Percentiles rank a stretch among this genome's conserved stretches.
Evolutionary conservation across 2,797 vertebrate species (phyloP).

Genomic region (Cheracebus regulus): DNA sequence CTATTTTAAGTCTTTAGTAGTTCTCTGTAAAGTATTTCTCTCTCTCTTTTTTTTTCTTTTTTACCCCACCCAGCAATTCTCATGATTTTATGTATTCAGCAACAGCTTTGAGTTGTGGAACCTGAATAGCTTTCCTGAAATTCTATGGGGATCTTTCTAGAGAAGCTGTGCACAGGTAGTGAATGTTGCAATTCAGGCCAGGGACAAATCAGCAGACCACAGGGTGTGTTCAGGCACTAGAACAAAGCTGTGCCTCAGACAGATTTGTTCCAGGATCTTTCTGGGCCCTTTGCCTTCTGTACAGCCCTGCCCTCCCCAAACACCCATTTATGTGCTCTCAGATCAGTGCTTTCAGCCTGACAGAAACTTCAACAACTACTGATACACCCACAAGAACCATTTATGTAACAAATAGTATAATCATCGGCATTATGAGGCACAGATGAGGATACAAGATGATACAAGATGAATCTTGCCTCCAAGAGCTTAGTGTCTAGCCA

Average conservation of each 20-base stretch:
- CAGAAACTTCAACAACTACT: conserved; percentile 9
- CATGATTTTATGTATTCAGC: conserved; percentile 43
- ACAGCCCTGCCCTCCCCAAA: neutral
- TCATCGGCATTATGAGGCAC: neutral
- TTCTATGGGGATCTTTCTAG: neutral
- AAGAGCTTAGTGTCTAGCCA: neutral
- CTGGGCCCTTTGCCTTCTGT: neutral
- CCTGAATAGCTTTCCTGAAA: neutral
- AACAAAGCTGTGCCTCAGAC: neutral
- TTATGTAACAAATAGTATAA: neutral
- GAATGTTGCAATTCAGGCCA: neutral
- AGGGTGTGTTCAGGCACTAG: neutral
- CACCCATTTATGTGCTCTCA: neutral
- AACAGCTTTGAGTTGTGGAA: neutral
- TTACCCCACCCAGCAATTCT: too few species aligned
- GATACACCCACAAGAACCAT: neutral
- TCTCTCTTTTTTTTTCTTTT: too few species aligned
- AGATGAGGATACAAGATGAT: neutral
- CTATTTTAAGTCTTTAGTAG: conserved; percentile 5
- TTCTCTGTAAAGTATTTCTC: neutral
- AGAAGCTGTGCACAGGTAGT: neutral
- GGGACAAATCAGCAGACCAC: neutral
- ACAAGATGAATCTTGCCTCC: neutral
- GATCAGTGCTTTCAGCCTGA: neutral
- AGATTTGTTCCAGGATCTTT: neutral